Base-by-base conservation (phyloP, 2,888 invertebrate species). In the Carabus problematicus region DNA sequence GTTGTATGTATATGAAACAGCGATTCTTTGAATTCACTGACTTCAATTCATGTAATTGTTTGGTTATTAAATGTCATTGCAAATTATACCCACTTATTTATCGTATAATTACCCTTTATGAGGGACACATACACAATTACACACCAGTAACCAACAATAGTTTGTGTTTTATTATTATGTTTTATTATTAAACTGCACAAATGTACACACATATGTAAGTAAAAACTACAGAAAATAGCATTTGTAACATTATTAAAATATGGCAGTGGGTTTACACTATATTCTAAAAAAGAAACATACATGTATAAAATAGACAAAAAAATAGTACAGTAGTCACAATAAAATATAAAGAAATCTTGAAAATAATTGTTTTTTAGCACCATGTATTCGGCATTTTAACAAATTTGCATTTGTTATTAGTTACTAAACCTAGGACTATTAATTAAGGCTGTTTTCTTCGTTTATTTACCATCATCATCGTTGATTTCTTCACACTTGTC, bases 401-500 rank as follows among this genome's bases (percentile, higher is more conserved):
- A 42, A 64, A 60, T 16, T 14, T 39, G n/a, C 29, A 66, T 64
- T 39, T 66, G 52, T 67, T 67, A 60, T 52, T 62, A 55, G 45
- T 11, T 54, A 67, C 60, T 67, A 67, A 54, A 49, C 41, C 52
- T 43, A 66, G 43, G 59, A n/a, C n/a, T 49, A 67, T 45, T 64
- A 42, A 43, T 55, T 66, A 45, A 52, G 47, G 59, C n/a, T 47
- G 49, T n/a, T 41, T n/a, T 11, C 8, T 39, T 55, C 11, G 3
- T 56, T 66, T 59, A 66, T 45, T 66, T 66, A 49, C 59, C 66
- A 47, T 64, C 56, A 42, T 86, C 29, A 29, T 29, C 87, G 40
- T 87, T 85, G 75, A 94, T 85, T 77, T 90, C 89, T 77, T 93
- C 93, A 81, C 94, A 94, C 75, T 88, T 88, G 76, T 92, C 92